Base-by-base conservation (phyloP, 92 coral and sea anemone genomes). In the Epizoanthus ramosus region DNA sequence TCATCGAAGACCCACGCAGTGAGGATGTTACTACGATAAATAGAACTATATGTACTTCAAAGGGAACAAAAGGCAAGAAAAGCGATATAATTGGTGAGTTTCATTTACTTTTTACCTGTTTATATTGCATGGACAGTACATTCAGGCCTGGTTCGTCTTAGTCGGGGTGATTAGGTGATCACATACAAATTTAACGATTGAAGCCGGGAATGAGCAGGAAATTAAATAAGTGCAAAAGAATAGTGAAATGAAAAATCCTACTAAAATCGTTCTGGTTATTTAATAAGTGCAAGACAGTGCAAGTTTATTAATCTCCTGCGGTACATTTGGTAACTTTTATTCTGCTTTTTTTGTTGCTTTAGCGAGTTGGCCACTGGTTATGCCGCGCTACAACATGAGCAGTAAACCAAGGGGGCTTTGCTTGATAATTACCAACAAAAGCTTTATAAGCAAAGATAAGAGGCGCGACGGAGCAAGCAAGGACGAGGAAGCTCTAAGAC, bases 381-480 rank as follows among this genome's bases (percentile, higher is more conserved):
- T 77, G 58, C 81, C 69, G 12, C 63, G 64, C 5, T 80, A 80
- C 75, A 66, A 66, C 63, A 80, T 66, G 74, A 35, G 54, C 6
- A 57, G 28, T 28, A 33, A 47, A 2, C 85, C 85, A 15, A 67
- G 85, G 24, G 85, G 85, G 52, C 3, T 80, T 66, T 80, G 85
- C 59, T 47, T 80, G 33, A 66, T 80, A 17, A 57, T 80, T 2
- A 80, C 65, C 65, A 80, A 80, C 76, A 80, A 52, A 28, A 69
- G 37, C 22, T 80, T 80, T 65, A 41, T 8, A 39, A 69, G 66
- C 76, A 14, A 67, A 24, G 75, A 57, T 5, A 57, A 35, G 53
- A 43, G 28, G 8, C 73, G 85, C 13, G 63, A 80, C 18, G 85
- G 85, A n/a, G 33, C 85, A 47, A 73, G 50, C 39, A 66, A 53